phyloP scores from a whole-genome alignment of 1,140 invertebrate genomes.

The Aphis craccivora region DNA sequence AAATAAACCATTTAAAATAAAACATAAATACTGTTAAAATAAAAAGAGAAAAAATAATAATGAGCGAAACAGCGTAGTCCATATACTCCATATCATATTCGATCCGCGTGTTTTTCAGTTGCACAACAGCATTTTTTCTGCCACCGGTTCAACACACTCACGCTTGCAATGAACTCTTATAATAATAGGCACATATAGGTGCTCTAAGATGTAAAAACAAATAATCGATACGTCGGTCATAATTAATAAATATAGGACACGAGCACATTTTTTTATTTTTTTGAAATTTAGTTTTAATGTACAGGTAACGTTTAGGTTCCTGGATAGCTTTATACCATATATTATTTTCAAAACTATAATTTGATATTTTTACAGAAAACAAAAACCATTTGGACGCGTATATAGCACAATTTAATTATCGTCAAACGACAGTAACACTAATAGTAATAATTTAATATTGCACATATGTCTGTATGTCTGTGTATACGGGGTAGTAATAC shows the following conservation, averaged over 20 bases:
- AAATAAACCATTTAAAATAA: not conserved
- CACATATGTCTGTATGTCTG: no score
- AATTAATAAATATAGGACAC: not conserved
- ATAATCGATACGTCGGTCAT: not conserved
- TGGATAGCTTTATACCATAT: not conserved
- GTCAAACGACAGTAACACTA: no score
- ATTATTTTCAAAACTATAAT: no score
- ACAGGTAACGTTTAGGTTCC: not conserved
- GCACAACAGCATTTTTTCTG: constrained; percentile 17
- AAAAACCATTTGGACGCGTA: no score
- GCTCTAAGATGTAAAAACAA: not conserved
- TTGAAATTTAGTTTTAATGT: not conserved
- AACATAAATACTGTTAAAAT: constrained; percentile 17
- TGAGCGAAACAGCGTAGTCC: not conserved
- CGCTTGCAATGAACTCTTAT: not conserved
- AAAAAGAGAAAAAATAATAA: not conserved
- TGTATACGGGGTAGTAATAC: no score
- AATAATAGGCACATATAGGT: not conserved
- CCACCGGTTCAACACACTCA: not conserved
- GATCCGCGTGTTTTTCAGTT: not conserved
- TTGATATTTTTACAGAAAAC: no score
- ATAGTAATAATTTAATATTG: no score
- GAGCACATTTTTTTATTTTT: not conserved
- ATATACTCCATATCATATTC: not conserved
- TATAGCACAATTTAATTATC: no score